A percentile compares a stretch with the other conserved stretches of the same genome.
Conservation (phyloP, 2,888 invertebrate species). For the Lucinisca nassula region DNA sequence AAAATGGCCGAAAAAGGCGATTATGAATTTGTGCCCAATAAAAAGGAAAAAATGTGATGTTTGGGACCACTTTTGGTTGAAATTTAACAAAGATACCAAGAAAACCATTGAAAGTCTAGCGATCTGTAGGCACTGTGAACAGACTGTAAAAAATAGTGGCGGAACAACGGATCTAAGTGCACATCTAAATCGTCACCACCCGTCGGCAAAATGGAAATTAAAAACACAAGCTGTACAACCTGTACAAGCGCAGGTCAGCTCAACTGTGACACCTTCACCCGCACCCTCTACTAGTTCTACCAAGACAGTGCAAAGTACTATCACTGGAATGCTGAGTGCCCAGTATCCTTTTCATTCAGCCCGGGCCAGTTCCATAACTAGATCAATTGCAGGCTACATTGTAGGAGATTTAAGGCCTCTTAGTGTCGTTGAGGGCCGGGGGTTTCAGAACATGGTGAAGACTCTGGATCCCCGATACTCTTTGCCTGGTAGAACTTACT, state of each 20-base stretch:
- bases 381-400: conserved; percentile 3
- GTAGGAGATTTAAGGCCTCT: conserved; percentile 15
- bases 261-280: not conserved
- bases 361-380: not conserved
- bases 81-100: not conserved
- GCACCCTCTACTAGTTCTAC: not conserved
- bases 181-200: not conserved
- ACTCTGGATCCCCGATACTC: conserved; percentile 16
- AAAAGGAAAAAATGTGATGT: conserved; percentile 2
- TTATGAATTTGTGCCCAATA: not conserved
- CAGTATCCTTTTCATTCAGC: conserved; percentile 1
- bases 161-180: not conserved
- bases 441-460: conserved; percentile 22
- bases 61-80: conserved; percentile 7
- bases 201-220: not conserved
- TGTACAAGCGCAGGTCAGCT: not conserved
- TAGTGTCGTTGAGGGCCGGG: not conserved
- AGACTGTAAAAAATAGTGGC: not conserved
- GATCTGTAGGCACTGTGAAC: not conserved
- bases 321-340: not conserved
- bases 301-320: not conserved
- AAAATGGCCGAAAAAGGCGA: not conserved
- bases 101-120: not conserved
- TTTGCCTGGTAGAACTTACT: conserved; percentile 15
- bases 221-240: not conserved